Base-by-base conservation (phyloP, 2,888 invertebrate genomes). In the Lomographa bimaculata region DNA sequence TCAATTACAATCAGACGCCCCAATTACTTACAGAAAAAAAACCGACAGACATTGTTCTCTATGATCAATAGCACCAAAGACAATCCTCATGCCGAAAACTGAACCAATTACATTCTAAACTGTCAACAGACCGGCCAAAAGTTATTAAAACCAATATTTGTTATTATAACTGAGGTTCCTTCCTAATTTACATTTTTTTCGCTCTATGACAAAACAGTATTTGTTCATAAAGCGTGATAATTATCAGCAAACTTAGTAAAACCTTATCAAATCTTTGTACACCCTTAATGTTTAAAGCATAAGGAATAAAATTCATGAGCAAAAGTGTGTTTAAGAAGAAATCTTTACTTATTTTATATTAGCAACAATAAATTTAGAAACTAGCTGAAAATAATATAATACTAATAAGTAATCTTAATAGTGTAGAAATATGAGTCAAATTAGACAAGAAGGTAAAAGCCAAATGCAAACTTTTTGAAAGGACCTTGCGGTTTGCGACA, bases 401-500 rank as follows among this genome's bases (percentile, higher is more conserved):
- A 3, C 7, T 11, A 5, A 7, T 8, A 0, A 1, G 5, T 7
- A 33, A 7, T 23, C 33, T 2, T 46, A 41, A 0, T 0, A 0
- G 0, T 0, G 0, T 7, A 0, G 0, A 0, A 0, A 34, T 44
- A 61, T 35, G 26, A 34, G 21, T 26, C 2, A 41, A 21, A 39
- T 43, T 51, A 1, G 7, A 7, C 3, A 4, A 5, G 2, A 4
- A 9, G 9, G 11, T 14, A 5, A 16, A 17, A 18, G 23, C 0
- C 6, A 35, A 23, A 19, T 2, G 24, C 11, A 38, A 14, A 18
- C 1, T 28, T 21, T 38, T 46, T 52, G 25, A 34, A 50, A 44
- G 42, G 41, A 54, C 52, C 54, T 14, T 72, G 75, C 78, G 79
- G 79, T 74, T 69, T 54, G 70, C 66, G 72, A 78, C 79, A 79